These are phyloP conservation scores for Catharus fuscescens DNA, from an alignment of 2,113 vertebrate species.

Conservation along the genomic window DNA sequence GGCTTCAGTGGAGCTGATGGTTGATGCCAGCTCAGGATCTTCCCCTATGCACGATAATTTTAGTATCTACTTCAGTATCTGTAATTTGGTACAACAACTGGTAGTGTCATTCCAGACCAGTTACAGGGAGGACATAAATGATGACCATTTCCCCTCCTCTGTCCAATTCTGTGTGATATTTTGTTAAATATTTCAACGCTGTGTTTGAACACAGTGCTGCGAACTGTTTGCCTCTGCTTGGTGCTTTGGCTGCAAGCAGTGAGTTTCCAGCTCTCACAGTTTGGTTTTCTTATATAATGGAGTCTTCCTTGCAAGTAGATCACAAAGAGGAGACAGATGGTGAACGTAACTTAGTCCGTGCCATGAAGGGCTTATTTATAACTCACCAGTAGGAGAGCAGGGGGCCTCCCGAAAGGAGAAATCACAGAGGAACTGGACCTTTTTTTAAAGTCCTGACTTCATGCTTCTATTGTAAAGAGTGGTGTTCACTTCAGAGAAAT, in stretches of 20 bases:
- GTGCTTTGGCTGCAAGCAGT: background rate
- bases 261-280: slow-evolving; percentile 4
- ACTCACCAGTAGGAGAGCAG: background rate
- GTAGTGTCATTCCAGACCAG: background rate
- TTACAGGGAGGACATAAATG: background rate
- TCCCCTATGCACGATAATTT: background rate
- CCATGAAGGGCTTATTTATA: slow-evolving; percentile 60
- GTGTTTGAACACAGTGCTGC: too few relatives aligned
- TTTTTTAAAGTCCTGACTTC: background rate
- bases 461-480: background rate
- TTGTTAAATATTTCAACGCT: background rate
- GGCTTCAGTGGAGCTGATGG: background rate
- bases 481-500: background rate
- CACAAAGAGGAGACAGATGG: slow-evolving; percentile 61
- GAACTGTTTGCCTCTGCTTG: background rate
- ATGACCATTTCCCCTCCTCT: background rate
- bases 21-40: background rate
- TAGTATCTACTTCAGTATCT: slow-evolving; percentile 23
- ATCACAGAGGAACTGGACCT: background rate
- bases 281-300: slow-evolving; percentile 38
- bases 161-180: background rate
- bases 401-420: background rate
- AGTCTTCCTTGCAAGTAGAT: slow-evolving; percentile 20
- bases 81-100: slow-evolving; percentile 48
- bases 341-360: background rate